Evolutionary conservation across 2,888 invertebrate species (phyloP).

Genomic region (Kuschelorhynchus macadamiae): DNA sequence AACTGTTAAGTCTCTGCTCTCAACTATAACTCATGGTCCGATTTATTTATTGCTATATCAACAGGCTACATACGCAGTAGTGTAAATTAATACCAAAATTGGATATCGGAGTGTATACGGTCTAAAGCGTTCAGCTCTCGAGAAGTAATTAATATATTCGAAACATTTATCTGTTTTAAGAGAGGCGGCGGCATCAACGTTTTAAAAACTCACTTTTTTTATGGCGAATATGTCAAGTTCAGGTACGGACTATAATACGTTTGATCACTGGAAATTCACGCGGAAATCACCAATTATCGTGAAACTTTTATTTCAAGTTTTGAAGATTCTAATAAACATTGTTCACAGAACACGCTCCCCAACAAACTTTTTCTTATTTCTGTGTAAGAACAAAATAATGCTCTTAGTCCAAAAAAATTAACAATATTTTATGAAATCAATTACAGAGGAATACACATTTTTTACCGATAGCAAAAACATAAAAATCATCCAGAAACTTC

Average conservation of each 20-base stretch:
- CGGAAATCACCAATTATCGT: no score
- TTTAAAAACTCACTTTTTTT: slow-evolving; percentile 28
- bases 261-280: no score
- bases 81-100: slow-evolving; percentile 51
- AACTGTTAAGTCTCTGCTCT: slow-evolving; percentile 19
- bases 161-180: slow-evolving; percentile 39
- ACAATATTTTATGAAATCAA: no score
- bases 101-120: slow-evolving; percentile 49
- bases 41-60: slow-evolving; percentile 31
- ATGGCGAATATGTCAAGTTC: slow-evolving; percentile 7
- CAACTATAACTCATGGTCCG: slow-evolving; percentile 20
- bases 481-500: no score
- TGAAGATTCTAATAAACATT: no score
- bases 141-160: slow-evolving; percentile 50
- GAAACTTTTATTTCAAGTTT: no score
- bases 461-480: no score
- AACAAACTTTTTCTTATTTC: no score
- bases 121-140: slow-evolving; percentile 29
- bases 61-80: slow-evolving; percentile 25
- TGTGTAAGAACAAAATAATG: no score
- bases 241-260: slow-evolving; percentile 2
- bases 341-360: no score
- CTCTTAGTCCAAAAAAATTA: no score
- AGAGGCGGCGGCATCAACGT: slow-evolving; percentile 19
- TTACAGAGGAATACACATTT: no score